These are phyloP conservation scores for Spilarctia lutea DNA, from an alignment of 2,888 invertebrate species.

Conservation along the genomic window DNA sequence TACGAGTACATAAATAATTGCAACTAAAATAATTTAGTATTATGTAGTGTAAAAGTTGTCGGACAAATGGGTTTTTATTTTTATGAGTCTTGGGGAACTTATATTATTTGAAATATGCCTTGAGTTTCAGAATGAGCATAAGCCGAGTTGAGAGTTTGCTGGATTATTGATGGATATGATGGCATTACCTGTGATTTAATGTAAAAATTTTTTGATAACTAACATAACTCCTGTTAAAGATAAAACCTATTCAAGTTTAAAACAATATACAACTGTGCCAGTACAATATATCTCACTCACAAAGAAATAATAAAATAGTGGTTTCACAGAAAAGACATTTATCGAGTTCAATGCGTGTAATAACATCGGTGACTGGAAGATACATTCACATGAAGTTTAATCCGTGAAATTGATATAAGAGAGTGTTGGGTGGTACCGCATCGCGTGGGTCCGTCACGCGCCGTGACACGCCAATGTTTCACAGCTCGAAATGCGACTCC, in stretches of 20 bases:
- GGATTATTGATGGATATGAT: too few species aligned
- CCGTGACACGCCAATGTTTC: slow-evolving; percentile 75
- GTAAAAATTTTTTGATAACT: too few species aligned
- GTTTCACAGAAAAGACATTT: slow-evolving; percentile 17
- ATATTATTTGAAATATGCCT: too few species aligned
- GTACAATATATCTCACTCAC: background rate
- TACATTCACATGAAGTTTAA: slow-evolving; percentile 52
- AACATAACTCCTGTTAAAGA: background rate
- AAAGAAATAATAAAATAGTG: slow-evolving; percentile 11
- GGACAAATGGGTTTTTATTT: too few species aligned
- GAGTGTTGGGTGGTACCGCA: slow-evolving; percentile 44
- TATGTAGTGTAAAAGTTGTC: too few species aligned
- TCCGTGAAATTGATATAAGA: slow-evolving; percentile 72
- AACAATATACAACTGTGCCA: background rate
- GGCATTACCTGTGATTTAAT: too few species aligned
- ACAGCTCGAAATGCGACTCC: slow-evolving; percentile 56
- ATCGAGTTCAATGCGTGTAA: slow-evolving; percentile 37
- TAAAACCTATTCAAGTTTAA: background rate
- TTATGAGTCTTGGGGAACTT: too few species aligned
- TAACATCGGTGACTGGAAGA: slow-evolving; percentile 32
- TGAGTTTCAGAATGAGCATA: too few species aligned
- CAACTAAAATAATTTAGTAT: too few species aligned
- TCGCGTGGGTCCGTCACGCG: slow-evolving; percentile 59
- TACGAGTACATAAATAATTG: too few species aligned
- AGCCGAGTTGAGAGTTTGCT: too few species aligned